phyloP scores from a whole-genome alignment of 2,797 vertebrate species.

The Dipus sagitta region DNA sequence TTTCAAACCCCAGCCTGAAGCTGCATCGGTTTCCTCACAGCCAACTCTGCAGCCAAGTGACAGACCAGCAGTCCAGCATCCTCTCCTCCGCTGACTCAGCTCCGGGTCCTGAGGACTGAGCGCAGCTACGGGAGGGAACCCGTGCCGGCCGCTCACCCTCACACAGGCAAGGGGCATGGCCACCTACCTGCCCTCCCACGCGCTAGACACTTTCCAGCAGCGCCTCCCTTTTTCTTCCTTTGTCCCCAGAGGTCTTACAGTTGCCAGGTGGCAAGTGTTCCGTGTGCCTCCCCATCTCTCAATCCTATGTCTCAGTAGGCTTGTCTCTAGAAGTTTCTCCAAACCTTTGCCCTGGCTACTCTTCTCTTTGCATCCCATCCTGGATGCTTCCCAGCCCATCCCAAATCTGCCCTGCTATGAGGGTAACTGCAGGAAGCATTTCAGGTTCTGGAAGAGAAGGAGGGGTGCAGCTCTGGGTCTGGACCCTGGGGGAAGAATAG shows the following conservation, averaged over 20 bases:
- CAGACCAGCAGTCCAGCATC: not conserved
- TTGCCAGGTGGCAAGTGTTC: not conserved
- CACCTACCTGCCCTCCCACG: not conserved
- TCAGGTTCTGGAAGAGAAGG: not conserved
- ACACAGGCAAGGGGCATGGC: not conserved
- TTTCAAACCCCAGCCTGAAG: constrained; percentile 55
- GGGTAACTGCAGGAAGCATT: not conserved
- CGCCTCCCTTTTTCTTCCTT: not conserved
- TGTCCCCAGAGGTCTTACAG: constrained; percentile 13
- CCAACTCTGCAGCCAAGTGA: not conserved
- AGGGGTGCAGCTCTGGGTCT: not conserved
- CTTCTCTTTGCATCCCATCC: not conserved
- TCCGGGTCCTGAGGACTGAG: not conserved
- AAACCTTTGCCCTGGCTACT: not conserved
- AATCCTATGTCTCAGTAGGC: not conserved
- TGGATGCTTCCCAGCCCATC: not conserved
- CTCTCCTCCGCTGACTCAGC: not conserved
- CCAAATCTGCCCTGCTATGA: not conserved
- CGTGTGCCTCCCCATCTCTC: not conserved
- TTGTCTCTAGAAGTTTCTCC: constrained; percentile 31
- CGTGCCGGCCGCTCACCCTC: not conserved
- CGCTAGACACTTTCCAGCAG: not conserved
- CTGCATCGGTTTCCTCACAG: not conserved
- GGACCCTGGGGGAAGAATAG: not conserved
- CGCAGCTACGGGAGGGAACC: not conserved